Evolutionary conservation across 2,888 invertebrate species (phyloP).

Genomic region (Nymphalis polychloros): DNA sequence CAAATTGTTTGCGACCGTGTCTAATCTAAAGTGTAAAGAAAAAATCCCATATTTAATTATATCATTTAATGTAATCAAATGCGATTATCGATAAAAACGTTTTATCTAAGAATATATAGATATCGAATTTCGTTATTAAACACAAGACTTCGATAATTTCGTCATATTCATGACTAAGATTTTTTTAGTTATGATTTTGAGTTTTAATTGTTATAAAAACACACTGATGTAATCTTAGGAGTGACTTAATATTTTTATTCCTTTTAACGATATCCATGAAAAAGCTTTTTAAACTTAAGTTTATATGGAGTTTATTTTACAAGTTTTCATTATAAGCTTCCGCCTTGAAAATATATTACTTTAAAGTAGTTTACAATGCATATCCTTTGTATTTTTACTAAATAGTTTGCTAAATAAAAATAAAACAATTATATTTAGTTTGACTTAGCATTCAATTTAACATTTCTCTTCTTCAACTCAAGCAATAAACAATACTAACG

Average conservation of each 20-base stretch:
- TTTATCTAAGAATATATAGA: background rate
- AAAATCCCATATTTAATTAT: constrained; percentile 6
- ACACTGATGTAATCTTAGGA: background rate
- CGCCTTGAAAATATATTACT: background rate
- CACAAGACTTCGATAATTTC: background rate
- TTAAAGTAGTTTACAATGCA: background rate
- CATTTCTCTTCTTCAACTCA: too few relatives aligned
- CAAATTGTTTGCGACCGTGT: constrained; percentile 30
- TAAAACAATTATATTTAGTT: constrained; percentile 45
- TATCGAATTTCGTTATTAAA: background rate
- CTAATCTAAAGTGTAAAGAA: constrained; percentile 22
- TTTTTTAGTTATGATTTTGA: too few relatives aligned
- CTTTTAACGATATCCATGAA: background rate
- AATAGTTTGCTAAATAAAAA: constrained; percentile 48
- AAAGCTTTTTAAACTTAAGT: background rate
- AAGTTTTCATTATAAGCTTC: background rate
- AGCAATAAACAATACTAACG: too few relatives aligned
- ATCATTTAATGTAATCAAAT: constrained; percentile 9
- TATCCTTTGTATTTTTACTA: background rate
- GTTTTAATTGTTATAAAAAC: too few relatives aligned
- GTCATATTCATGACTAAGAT: background rate
- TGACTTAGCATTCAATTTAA: too few relatives aligned
- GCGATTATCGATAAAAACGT: background rate
- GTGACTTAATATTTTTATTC: background rate
- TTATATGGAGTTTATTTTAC: background rate